These are phyloP conservation scores for Corticium candelabrum DNA, from an alignment of 37 sponge, comb jelly and placozoan species.

Conservation along the genomic window DNA sequence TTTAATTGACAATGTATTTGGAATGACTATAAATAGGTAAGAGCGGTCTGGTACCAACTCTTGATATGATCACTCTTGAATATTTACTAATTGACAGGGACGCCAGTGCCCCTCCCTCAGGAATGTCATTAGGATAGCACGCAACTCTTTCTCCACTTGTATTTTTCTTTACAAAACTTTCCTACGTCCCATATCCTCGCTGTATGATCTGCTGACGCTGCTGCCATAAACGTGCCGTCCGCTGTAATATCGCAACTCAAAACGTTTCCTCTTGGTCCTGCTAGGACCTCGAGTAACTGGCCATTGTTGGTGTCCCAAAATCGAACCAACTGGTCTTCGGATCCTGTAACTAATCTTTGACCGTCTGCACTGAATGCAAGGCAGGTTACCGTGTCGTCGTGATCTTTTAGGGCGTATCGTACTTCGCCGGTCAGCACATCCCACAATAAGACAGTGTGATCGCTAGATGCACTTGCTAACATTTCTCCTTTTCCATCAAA, in stretches of 20 bases:
- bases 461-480: constrained; percentile 21
- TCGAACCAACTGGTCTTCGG: not conserved
- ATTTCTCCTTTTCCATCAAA: constrained; percentile 8
- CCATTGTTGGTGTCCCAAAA: not conserved
- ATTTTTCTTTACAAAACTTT: too few relatives aligned
- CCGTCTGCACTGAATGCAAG: not conserved
- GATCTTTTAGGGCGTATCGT: not conserved
- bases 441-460: constrained; percentile 13
- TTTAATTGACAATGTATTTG: too few relatives aligned
- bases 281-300: not conserved
- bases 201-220: not conserved
- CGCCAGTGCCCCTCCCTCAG: too few relatives aligned
- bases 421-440: not conserved
- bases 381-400: not conserved
- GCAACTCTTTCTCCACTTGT: too few relatives aligned
- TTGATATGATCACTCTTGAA: too few relatives aligned
- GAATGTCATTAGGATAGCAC: too few relatives aligned
- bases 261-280: not conserved
- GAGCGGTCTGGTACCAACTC: too few relatives aligned
- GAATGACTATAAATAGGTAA: too few relatives aligned
- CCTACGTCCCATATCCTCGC: not conserved
- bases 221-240: not conserved
- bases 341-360: not conserved
- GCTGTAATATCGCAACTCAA: not conserved
- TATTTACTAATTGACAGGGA: too few relatives aligned